Conservation (phyloP, 2,888 invertebrate species). For the Molanna angustata region DNA sequence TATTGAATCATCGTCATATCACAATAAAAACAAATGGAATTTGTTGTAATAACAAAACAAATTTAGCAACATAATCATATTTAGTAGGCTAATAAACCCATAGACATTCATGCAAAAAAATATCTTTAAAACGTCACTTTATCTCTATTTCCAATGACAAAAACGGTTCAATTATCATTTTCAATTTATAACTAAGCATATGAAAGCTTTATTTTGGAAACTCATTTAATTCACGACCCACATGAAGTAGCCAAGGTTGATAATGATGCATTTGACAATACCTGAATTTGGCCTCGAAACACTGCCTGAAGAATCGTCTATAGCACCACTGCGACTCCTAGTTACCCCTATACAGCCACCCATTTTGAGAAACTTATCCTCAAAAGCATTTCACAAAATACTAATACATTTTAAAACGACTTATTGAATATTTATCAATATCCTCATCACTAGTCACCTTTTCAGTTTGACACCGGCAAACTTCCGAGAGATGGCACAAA, state of each 20-base stretch:
- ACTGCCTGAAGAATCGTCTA: conserved; percentile 76
- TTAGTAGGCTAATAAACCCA: too few relatives aligned
- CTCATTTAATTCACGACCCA: conserved; percentile 37
- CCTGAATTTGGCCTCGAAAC: conserved; percentile 81
- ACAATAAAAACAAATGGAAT: too few relatives aligned
- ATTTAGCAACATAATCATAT: too few relatives aligned
- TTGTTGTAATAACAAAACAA: too few relatives aligned
- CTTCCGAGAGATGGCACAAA: conserved; percentile 27
- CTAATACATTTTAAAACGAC: too few relatives aligned
- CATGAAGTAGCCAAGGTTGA: conserved; percentile 42
- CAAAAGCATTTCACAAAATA: too few relatives aligned
- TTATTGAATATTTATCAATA: conserved; percentile 11
- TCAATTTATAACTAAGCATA: too few relatives aligned
- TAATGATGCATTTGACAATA: conserved; percentile 43
- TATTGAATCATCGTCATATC: too few relatives aligned
- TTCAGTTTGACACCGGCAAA: conserved; percentile 28
- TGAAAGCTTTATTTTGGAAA: neutral
- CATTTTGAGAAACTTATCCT: conserved; percentile 60
- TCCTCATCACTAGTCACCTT: conserved; percentile 21
- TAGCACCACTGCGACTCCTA: conserved; percentile 77
- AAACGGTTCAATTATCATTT: too few relatives aligned
- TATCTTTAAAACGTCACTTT: too few relatives aligned
- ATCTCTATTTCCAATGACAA: too few relatives aligned
- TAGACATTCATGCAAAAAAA: too few relatives aligned
- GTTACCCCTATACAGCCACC: conserved; percentile 87